phyloP scores from a whole-genome alignment of 92 coral and sea anemone species.

The Pocillopora grandis region DNA sequence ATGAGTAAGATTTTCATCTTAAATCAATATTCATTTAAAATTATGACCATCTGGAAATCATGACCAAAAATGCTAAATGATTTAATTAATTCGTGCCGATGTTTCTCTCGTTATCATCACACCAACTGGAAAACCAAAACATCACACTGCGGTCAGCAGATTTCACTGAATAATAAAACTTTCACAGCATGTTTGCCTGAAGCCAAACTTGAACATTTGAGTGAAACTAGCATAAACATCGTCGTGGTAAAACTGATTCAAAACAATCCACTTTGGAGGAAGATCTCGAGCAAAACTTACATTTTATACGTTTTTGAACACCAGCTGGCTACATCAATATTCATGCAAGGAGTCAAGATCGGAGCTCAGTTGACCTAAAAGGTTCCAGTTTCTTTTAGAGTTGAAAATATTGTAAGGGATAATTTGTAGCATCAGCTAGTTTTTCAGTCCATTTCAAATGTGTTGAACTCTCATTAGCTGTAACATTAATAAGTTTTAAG shows the following conservation, averaged over 20 bases:
- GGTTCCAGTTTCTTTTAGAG: neutral
- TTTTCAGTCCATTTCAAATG: neutral
- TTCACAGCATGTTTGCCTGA: neutral
- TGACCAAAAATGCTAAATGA: neutral
- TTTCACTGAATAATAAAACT: neutral
- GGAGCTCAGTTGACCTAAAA: neutral
- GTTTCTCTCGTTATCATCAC: neutral
- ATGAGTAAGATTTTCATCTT: neutral
- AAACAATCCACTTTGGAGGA: neutral
- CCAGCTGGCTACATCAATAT: conserved; percentile 11
- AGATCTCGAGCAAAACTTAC: neutral
- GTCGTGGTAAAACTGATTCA: neutral
- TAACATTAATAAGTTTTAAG: conserved; percentile 5
- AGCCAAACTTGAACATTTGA: neutral
- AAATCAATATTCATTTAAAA: neutral
- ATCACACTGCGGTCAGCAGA: conserved; percentile 2
- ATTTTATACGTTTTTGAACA: neutral
- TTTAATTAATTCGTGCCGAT: neutral
- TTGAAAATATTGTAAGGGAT: neutral
- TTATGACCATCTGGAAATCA: conserved; percentile 24
- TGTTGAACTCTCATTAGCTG: neutral
- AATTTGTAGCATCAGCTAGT: neutral
- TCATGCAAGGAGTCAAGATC: neutral
- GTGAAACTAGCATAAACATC: neutral
- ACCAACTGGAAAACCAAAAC: neutral